Evolutionary conservation across 2,113 vertebrate genomes (phyloP), one percentile per base, ranked within the genome.

Genomic region (Pseudorectes ferrugineus): DNA sequence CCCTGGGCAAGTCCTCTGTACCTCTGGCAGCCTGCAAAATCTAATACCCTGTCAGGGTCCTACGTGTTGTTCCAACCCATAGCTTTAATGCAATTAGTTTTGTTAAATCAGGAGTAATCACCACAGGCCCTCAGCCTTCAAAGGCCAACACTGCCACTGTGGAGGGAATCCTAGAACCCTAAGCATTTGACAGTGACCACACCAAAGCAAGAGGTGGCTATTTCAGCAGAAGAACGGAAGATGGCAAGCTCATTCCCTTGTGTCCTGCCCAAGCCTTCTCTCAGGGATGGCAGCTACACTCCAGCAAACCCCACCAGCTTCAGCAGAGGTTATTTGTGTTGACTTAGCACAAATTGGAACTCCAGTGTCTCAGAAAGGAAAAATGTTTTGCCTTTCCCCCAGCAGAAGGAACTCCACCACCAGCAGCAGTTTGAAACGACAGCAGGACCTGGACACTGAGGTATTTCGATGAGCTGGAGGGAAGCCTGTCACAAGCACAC

Each of bases 1-100:
- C 8, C 35, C n/a, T 4, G 29, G 43, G 23, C 0, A 0, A 62
- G 16, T 17, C 28, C 62, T 40, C 36, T 43, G 49, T 2, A 6
- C 5, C 42, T 26, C 25, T 31, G 54, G 24, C 52, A 73, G 74
- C 57, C 75, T 49, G 29, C 40, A 71, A 70, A 58, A 57, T 16
- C 25, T 19, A 46, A 72, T 45, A 33, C 15, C 31, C 42, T 10
- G 0, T 17, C 35, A 68, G 19, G 25, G 26, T 62, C n/a, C 14
- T 12, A 43, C 17, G 2, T 1, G 0, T 36, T 35, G 23, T 36
- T 82, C 67, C 35, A 66, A 42, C 15, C 21, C 57, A 58, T 67
- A 75, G 48, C 45, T n/a, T 57, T 35, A 26, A 59, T 12, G 15
- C 29, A 67, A 42, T 11, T 10, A 7, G 4, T 25, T 80, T 31